A percentile compares a stretch with the other conserved stretches of the same genome.
Evolutionary conservation across 2,113 vertebrate genomes (phyloP).

Genomic region (Catharus fuscescens): DNA sequence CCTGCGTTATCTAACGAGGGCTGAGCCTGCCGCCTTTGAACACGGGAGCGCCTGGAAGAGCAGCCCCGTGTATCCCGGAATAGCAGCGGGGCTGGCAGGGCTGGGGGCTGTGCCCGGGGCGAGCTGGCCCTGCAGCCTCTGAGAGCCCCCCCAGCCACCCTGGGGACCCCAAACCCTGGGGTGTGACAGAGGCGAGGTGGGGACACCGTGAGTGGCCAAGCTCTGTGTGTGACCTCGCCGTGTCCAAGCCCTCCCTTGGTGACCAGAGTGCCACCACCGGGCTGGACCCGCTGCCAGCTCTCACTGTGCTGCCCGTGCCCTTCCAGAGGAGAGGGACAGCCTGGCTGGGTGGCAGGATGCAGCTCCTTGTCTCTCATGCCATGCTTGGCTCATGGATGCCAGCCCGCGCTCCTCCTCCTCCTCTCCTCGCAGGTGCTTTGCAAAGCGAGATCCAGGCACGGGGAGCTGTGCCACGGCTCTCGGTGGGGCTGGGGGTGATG

Average conservation of each 20-base stretch:
- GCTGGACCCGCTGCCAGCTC: background rate
- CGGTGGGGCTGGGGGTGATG: rapidly evolving
- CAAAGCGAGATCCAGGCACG: rapidly evolving
- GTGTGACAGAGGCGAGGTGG: no score
- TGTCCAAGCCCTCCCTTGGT: rapidly evolving
- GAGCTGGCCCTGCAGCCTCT: rapidly evolving
- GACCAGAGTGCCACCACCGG: rapidly evolving
- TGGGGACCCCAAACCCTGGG: rapidly evolving
- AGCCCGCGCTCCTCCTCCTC: conserved; percentile 10
- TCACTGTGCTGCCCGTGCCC: background rate
- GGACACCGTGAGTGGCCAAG: rapidly evolving
- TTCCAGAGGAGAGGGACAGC: background rate
- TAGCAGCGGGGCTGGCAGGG: background rate
- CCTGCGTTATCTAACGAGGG: background rate
- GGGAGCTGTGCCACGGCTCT: background rate
- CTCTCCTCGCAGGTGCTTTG: background rate
- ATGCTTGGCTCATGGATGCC: rapidly evolving
- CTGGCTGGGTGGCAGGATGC: background rate
- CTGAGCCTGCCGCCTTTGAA: background rate
- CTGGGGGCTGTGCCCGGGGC: rapidly evolving
- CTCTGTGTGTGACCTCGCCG: rapidly evolving
- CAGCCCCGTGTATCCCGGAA: background rate
- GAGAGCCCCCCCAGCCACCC: background rate
- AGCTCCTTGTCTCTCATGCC: background rate
- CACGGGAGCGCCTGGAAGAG: background rate